Percentiles rank a stretch among this genome's conserved stretches.
Evolutionary conservation across 2,113 vertebrate species (phyloP).

Genomic region (Thinocorus orbignyianus): DNA sequence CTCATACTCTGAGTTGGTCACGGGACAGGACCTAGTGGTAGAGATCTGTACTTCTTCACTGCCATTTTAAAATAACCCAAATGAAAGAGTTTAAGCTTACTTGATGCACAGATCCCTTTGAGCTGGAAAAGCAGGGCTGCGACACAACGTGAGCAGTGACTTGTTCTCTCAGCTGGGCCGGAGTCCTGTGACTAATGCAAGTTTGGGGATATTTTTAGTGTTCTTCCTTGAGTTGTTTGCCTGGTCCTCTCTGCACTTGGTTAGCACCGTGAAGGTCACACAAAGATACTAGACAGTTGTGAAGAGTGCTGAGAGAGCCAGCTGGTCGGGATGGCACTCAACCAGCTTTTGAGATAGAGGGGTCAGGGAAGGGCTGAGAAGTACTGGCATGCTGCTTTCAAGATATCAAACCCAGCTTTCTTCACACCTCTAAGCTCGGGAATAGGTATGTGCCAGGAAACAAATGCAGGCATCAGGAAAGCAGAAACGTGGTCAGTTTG

Average conservation of each 20-base stretch:
- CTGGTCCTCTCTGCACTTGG: background rate
- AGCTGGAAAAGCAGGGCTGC: background rate
- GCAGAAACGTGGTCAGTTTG: background rate
- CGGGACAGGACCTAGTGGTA: background rate
- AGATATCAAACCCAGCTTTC: conserved; percentile 24
- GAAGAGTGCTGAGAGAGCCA: conserved; percentile 34
- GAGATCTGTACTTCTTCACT: background rate
- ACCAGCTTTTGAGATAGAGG: conserved; percentile 32
- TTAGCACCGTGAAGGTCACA: conserved; percentile 31
- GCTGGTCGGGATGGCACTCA: conserved; percentile 11
- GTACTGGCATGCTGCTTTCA: conserved; percentile 11
- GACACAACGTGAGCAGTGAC: background rate
- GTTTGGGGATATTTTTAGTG: conserved; percentile 37
- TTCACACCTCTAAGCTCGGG: conserved; percentile 21
- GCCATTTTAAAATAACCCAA: background rate
- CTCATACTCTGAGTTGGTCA: background rate
- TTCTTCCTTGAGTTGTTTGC: conserved; percentile 40
- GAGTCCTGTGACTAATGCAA: background rate
- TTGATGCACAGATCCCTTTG: background rate
- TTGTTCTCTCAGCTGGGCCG: background rate
- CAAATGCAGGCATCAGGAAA: conserved; percentile 12
- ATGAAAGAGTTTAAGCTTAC: background rate
- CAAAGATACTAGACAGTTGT: conserved; percentile 1
- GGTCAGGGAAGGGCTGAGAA: background rate
- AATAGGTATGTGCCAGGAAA: conserved; percentile 20